Percentiles rank a stretch among this genome's conserved stretches.
Conservation (phyloP, 2,888 invertebrate genomes). For the Acronicta leporina region DNA sequence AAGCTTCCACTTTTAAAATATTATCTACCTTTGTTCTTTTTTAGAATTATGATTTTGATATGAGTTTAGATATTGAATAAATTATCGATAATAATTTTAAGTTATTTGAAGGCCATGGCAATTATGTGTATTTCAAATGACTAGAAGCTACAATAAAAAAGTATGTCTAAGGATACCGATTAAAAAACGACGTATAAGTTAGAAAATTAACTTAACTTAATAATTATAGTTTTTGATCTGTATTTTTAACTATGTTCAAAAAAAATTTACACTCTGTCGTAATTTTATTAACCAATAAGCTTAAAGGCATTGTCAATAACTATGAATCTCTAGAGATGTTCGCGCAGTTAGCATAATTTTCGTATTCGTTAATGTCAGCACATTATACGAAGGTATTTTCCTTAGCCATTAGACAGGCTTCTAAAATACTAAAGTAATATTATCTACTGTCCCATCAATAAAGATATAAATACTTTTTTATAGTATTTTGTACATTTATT, state of each 20-base stretch:
- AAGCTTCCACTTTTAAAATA: constrained; percentile 62
- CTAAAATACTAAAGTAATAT: neutral
- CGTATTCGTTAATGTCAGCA: constrained; percentile 61
- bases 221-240: too few relatives aligned
- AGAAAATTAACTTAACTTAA: too few relatives aligned
- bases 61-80: constrained; percentile 5
- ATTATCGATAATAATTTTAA: neutral
- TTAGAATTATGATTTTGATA: constrained; percentile 14
- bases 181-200: too few relatives aligned
- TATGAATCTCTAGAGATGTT: constrained; percentile 28
- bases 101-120: neutral
- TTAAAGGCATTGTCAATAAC: constrained; percentile 31
- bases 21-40: constrained; percentile 45
- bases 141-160: too few relatives aligned
- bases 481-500: neutral
- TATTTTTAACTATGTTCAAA: neutral
- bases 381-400: constrained; percentile 31
- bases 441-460: neutral
- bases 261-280: constrained; percentile 14
- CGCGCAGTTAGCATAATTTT: constrained; percentile 60
- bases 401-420: neutral
- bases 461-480: too few relatives aligned
- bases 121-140: too few relatives aligned
- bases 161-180: too few relatives aligned
- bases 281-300: constrained; percentile 29